Percentiles rank a stretch among this genome's conserved stretches.
These are phyloP conservation scores for Drosophila eohydei DNA, from an alignment of 2,888 invertebrate genomes.

Conservation along the genomic window DNA sequence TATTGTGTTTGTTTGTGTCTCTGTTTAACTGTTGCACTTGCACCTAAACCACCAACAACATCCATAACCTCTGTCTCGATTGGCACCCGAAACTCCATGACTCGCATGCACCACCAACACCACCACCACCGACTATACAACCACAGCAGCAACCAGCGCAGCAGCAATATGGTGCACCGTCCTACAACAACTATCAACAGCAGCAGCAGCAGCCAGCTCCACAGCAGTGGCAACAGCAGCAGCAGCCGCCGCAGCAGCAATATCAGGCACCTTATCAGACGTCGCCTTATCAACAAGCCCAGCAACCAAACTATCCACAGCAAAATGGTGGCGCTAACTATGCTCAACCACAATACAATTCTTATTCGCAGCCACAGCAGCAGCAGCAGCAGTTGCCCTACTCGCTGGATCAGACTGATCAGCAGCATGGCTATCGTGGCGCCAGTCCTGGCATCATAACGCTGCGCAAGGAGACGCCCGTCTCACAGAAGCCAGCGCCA, in stretches of 20 bases:
- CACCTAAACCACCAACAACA: conserved; percentile 36
- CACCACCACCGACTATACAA: conserved; percentile 10
- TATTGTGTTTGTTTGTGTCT: conserved; percentile 25
- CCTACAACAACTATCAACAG: conserved; percentile 63
- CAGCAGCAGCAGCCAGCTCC: conserved; percentile 53
- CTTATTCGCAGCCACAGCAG: conserved; percentile 84
- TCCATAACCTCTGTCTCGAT: conserved; percentile 44
- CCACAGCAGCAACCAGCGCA: conserved; percentile 51
- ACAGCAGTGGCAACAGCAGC: conserved; percentile 55
- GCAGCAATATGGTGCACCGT: conserved; percentile 77
- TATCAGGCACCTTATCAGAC: conserved; percentile 67
- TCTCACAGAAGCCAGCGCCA: conserved; percentile 91
- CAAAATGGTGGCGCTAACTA: conserved; percentile 76
- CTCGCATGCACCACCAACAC: conserved; percentile 55
- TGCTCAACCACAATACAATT: conserved; percentile 83
- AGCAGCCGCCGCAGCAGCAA: conserved; percentile 56
- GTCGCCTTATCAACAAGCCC: conserved; percentile 65
- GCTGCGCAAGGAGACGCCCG: conserved; percentile 90
- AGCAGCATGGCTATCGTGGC: conserved; percentile 77
- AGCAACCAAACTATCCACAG: conserved; percentile 76
- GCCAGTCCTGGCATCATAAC: conserved; percentile 86
- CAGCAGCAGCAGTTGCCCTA: conserved; percentile 63
- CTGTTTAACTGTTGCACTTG: conserved; percentile 45
- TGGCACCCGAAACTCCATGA: conserved; percentile 47
- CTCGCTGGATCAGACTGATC: conserved; percentile 80